Evolutionary conservation across 2,113 vertebrate genomes (phyloP).

Genomic region (Pelecanoides urinatrix): DNA sequence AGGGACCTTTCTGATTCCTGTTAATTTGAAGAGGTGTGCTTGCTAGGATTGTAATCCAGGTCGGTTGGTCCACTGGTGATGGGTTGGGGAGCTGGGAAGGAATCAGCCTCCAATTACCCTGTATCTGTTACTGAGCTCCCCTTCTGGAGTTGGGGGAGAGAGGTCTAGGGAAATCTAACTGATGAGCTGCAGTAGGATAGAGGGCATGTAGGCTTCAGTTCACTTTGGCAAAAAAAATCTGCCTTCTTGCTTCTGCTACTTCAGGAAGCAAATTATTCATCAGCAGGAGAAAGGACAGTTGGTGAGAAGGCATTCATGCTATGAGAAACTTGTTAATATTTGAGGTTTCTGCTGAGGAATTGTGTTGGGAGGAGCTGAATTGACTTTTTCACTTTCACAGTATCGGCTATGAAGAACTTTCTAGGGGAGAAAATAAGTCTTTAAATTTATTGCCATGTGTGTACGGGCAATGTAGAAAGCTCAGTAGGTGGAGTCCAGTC

Average conservation of each 20-base stretch:
- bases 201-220: not conserved
- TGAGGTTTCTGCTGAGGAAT: not conserved
- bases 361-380: not conserved
- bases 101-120: not conserved
- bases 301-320: not conserved
- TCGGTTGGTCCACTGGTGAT: not conserved
- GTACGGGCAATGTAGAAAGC: not conserved
- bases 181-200: not conserved
- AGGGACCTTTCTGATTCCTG: not conserved
- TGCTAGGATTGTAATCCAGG: not conserved
- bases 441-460: not conserved
- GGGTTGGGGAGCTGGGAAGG: not conserved
- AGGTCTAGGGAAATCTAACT: not conserved
- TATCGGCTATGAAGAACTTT: not conserved
- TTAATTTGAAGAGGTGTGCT: not conserved
- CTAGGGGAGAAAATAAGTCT: not conserved
- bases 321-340: conserved; percentile 18
- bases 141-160: not conserved
- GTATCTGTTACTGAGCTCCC: not conserved
- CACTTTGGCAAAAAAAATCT: not conserved
- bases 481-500: not conserved
- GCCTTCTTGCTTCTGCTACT: not conserved
- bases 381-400: not conserved
- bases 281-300: not conserved
- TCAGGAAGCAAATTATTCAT: not conserved